Evolutionary conservation across 2,797 vertebrate genomes (phyloP).

Genomic region (Aselliscus stoliczkanus): DNA sequence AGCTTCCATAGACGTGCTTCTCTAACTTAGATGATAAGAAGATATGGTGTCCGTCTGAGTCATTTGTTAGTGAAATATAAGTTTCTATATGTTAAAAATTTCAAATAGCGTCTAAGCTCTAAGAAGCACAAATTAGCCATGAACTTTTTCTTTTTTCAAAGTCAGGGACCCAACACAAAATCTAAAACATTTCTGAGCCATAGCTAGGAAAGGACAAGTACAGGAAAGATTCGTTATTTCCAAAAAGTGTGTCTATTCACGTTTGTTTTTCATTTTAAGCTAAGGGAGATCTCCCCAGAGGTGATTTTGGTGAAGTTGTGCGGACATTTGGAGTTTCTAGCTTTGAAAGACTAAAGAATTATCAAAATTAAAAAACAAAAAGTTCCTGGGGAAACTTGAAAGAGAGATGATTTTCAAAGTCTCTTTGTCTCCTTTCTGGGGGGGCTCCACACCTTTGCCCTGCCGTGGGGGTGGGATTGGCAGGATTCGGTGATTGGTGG

Average conservation of each 20-base stretch:
- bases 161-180: background rate
- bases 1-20: slow-evolving; percentile 48
- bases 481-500: too few species aligned
- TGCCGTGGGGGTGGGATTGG: rapidly evolving
- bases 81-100: slow-evolving; percentile 63
- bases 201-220: background rate
- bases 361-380: background rate
- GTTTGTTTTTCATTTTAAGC: background rate
- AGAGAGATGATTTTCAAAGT: background rate
- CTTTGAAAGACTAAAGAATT: background rate
- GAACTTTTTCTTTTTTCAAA: slow-evolving; percentile 45
- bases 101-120: slow-evolving; percentile 62
- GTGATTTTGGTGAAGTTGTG: background rate
- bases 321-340: background rate
- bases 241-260: background rate
- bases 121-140: slow-evolving; percentile 55
- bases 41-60: slow-evolving; percentile 57
- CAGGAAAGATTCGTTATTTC: background rate
- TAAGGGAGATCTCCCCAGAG: background rate
- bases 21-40: slow-evolving; percentile 53
- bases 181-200: background rate
- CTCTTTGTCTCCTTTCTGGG: background rate
- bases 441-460: background rate
- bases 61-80: slow-evolving; percentile 60
- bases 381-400: background rate